A percentile compares a stretch with the other conserved stretches of the same genome.
phyloP scores from a whole-genome alignment of 2,113 vertebrate genomes.

The Crotalus tigris region DNA sequence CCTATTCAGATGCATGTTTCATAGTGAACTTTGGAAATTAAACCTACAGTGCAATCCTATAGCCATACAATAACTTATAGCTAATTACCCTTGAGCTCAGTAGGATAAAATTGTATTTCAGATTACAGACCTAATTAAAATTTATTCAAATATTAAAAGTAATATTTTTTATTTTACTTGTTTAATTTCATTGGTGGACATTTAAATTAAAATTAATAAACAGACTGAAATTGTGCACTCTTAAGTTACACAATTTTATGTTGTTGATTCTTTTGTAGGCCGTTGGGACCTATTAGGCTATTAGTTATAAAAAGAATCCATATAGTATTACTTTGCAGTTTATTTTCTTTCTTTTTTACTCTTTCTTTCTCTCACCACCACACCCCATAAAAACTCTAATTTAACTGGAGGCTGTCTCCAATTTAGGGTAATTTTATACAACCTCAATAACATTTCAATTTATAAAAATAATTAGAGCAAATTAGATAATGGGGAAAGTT shows the following conservation, averaged over 20 bases:
- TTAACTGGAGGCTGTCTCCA: conserved; percentile 61
- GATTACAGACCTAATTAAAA: neutral
- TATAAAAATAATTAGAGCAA: conserved; percentile 77
- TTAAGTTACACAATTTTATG: neutral
- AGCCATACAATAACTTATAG: neutral
- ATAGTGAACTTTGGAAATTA: neutral
- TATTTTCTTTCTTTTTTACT: conserved; percentile 11
- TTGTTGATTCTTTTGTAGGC: neutral
- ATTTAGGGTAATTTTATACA: conserved; percentile 69
- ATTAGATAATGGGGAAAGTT: conserved; percentile 71
- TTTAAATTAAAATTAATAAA: conserved; percentile 2
- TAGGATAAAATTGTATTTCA: neutral
- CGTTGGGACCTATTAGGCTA: conserved; percentile 3
- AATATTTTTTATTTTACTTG: neutral
- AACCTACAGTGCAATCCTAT: neutral
- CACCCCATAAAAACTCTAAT: conserved; percentile 46
- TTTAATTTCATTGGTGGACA: neutral
- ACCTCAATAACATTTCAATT: conserved; percentile 72
- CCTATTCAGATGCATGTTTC: neutral
- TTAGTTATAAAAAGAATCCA: conserved; percentile 13
- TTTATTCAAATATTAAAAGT: neutral
- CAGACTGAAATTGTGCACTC: neutral
- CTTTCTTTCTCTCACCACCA: neutral
- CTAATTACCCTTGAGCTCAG: neutral
- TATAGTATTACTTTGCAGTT: conserved; percentile 19